Evolutionary conservation across 2,888 invertebrate genomes (phyloP).

Genomic region (Biston betularia): DNA sequence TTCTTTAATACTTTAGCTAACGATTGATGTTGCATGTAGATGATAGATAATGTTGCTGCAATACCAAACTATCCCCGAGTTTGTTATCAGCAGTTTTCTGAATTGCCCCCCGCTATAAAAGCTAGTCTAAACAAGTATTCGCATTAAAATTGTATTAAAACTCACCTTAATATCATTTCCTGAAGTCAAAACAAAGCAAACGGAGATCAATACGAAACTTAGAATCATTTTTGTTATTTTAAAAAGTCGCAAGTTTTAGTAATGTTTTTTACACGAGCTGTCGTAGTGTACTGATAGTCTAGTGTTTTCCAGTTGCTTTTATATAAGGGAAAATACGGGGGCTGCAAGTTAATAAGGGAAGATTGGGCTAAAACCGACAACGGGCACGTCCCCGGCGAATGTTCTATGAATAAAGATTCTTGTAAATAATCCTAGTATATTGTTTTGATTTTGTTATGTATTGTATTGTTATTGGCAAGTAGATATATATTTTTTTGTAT

Average conservation of each 20-base stretch:
- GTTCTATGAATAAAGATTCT: background rate
- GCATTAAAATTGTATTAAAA: background rate
- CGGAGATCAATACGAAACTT: constrained; percentile 34
- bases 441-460: background rate
- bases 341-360: constrained; percentile 32
- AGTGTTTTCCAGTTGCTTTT: constrained; percentile 7
- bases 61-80: no score
- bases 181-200: constrained; percentile 44
- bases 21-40: no score
- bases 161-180: constrained; percentile 53
- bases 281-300: constrained; percentile 23
- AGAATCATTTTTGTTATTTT: constrained; percentile 44
- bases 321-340: constrained; percentile 30
- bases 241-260: background rate
- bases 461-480: no score
- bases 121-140: no score
- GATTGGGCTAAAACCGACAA: constrained; percentile 15
- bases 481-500: no score
- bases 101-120: no score
- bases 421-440: background rate
- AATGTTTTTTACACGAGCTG: constrained; percentile 2
- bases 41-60: no score
- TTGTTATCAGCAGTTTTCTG: no score
- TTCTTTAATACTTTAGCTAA: no score
- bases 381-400: background rate